Evolutionary conservation across 2,113 vertebrate species (phyloP).

Genomic region (Takifugu bimaculatus): DNA sequence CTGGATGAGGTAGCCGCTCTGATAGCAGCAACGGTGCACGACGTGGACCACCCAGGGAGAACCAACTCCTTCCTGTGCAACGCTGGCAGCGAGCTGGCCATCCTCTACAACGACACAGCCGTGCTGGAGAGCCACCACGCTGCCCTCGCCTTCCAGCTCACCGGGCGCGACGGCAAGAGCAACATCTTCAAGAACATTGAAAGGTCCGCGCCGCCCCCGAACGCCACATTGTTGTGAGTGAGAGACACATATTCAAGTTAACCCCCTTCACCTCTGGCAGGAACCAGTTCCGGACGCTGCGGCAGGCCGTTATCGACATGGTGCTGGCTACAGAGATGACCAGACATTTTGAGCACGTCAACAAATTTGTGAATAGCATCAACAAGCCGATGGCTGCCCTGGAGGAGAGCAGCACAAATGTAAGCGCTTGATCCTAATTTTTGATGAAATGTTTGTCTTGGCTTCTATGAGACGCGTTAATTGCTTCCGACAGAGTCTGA

Average conservation of each 20-base stretch:
- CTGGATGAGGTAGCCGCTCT: conserved; percentile 89
- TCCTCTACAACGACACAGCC: conserved; percentile 93
- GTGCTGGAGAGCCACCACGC: conserved; percentile 95
- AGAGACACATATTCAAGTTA: too few species aligned
- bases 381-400: conserved; percentile 86
- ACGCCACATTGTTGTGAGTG: not conserved
- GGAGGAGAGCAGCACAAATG: conserved; percentile 78
- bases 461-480: not conserved
- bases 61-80: conserved; percentile 98
- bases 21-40: conserved; percentile 93
- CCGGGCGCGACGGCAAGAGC: conserved; percentile 85
- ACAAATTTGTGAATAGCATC: conserved; percentile 97
- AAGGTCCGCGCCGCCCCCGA: conserved; percentile 70
- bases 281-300: conserved; percentile 87
- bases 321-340: conserved; percentile 98
- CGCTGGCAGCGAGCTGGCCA: conserved; percentile 89
- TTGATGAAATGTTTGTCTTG: not conserved
- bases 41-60: conserved; percentile 90
- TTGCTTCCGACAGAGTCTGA: conserved; percentile 74
- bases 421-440: conserved; percentile 39
- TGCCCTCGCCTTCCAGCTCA: conserved; percentile 93
- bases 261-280: conserved; percentile 55
- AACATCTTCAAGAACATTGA: conserved; percentile 97
- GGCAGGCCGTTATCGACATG: conserved; percentile 97
- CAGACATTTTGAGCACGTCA: conserved; percentile 94